Percentiles rank a stretch among this genome's conserved stretches.
Evolutionary conservation across 2,797 vertebrate genomes (phyloP).

Genomic region (Syngnathus acus): DNA sequence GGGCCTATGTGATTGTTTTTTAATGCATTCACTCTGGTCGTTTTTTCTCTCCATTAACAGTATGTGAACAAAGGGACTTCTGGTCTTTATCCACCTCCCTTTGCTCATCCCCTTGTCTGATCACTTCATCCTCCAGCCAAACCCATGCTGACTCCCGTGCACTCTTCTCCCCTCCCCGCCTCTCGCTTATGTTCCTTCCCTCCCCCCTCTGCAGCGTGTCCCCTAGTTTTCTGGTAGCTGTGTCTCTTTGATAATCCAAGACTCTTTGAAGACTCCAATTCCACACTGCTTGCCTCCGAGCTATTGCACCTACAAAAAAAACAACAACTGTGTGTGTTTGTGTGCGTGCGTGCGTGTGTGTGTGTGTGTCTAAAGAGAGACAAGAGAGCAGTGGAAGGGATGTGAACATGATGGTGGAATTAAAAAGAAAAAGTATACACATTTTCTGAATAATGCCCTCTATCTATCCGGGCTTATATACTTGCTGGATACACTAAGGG

Average conservation of each 20-base stretch:
- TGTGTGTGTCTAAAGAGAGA: conserved; percentile 12
- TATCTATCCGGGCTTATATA: conserved; percentile 66
- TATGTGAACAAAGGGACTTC: conserved; percentile 56
- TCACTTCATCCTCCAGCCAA: conserved; percentile 66
- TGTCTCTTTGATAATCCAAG: conserved; percentile 75
- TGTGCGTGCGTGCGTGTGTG: conserved; percentile 9
- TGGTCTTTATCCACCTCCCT: conserved; percentile 53
- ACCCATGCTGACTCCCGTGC: conserved; percentile 59
- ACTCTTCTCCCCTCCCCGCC: conserved; percentile 35
- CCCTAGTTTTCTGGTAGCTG: conserved; percentile 70
- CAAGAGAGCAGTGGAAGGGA: conserved; percentile 44
- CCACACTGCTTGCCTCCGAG: conserved; percentile 69
- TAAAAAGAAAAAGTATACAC: conserved; percentile 66
- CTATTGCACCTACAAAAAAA: conserved; percentile 70
- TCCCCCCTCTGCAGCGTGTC: conserved; percentile 57
- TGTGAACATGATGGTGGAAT: conserved; percentile 58
- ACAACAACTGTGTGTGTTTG: conserved; percentile 44
- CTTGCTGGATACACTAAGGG: conserved; percentile 69
- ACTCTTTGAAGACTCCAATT: conserved; percentile 74
- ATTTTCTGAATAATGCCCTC: conserved; percentile 53
- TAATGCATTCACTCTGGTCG: conserved; percentile 49
- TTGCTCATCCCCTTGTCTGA: conserved; percentile 57
- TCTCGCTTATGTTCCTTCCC: conserved; percentile 59
- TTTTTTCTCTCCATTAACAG: conserved; percentile 47
- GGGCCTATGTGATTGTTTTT: conserved; percentile 57